These are phyloP conservation scores for Panthera uncia DNA, from an alignment of 2,113 vertebrate genomes.

Conservation along the genomic window DNA sequence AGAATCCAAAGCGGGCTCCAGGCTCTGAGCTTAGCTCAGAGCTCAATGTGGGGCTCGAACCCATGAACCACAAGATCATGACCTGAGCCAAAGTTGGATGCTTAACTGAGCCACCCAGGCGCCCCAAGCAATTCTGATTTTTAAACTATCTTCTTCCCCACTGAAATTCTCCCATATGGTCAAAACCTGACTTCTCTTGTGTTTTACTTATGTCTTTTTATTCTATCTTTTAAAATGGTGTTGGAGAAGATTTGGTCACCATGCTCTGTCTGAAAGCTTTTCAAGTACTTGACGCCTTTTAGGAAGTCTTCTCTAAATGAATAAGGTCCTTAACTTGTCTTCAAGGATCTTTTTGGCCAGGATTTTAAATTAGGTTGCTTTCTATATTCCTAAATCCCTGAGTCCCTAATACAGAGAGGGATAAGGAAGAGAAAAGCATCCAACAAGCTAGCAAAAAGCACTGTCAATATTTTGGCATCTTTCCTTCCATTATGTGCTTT, in stretches of 20 bases:
- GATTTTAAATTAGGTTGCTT: slow-evolving; percentile 13
- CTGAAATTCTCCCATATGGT: not conserved
- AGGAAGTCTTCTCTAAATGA: slow-evolving; percentile 18
- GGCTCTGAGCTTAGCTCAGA: no score
- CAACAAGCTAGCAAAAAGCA: not conserved
- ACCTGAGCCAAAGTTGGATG: no score
- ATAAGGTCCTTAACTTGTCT: not conserved
- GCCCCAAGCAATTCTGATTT: not conserved
- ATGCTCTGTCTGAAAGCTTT: slow-evolving; percentile 18
- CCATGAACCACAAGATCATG: no score
- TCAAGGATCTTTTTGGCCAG: slow-evolving; percentile 37
- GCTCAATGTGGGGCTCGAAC: no score
- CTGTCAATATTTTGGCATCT: not conserved
- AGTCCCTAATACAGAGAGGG: not conserved
- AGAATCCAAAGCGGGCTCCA: no score
- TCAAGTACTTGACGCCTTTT: slow-evolving; percentile 6
- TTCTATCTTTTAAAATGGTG: not conserved
- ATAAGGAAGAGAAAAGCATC: not conserved
- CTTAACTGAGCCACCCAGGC: no score
- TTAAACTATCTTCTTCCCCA: not conserved
- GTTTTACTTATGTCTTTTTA: not conserved
- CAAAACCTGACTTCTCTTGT: slow-evolving; percentile 14
- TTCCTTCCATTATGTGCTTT: not conserved
- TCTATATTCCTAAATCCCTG: not conserved
- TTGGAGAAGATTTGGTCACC: slow-evolving; percentile 27